Conservation (phyloP, 2,888 invertebrate genomes). For the Lithophane leautieri region DNA sequence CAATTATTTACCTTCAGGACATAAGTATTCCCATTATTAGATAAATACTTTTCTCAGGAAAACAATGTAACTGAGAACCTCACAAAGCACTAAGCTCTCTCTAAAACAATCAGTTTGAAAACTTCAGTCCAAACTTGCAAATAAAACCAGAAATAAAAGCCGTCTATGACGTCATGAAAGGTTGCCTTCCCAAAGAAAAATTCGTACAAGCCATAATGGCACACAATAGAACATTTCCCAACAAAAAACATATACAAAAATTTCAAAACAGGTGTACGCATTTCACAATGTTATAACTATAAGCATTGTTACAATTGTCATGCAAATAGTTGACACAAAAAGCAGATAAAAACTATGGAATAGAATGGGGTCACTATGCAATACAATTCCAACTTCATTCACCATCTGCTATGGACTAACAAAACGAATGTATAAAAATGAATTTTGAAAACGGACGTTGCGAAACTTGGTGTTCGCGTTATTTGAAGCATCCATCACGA, state of each 20-base stretch:
- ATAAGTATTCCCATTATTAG: neutral
- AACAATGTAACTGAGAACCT: neutral
- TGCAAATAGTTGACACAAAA: constrained; percentile 50
- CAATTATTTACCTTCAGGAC: neutral
- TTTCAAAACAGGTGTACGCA: constrained; percentile 43
- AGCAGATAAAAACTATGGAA: constrained; percentile 15
- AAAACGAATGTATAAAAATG: constrained; percentile 49
- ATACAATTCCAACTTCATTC: constrained; percentile 35
- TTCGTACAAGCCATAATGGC: neutral
- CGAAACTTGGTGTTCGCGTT: constrained; percentile 20
- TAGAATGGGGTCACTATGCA: constrained; percentile 61
- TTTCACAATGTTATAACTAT: constrained; percentile 34
- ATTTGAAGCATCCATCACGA: constrained; percentile 25
- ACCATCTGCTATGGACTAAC: constrained; percentile 52
- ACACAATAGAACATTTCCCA: constrained; percentile 41
- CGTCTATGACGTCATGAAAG: constrained; percentile 31
- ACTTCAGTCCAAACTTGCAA: constrained; percentile 2
- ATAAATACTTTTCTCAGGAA: neutral
- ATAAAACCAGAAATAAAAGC: constrained; percentile 8
- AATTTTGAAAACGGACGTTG: constrained; percentile 56
- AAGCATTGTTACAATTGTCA: constrained; percentile 59
- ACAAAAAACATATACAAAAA: constrained; percentile 22
- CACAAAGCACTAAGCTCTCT: neutral
- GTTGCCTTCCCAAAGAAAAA: neutral
- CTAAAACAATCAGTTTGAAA: constrained; percentile 3